Evolutionary conservation across 1,140 invertebrate species (phyloP).

Genomic region (Danaus plexippus): DNA sequence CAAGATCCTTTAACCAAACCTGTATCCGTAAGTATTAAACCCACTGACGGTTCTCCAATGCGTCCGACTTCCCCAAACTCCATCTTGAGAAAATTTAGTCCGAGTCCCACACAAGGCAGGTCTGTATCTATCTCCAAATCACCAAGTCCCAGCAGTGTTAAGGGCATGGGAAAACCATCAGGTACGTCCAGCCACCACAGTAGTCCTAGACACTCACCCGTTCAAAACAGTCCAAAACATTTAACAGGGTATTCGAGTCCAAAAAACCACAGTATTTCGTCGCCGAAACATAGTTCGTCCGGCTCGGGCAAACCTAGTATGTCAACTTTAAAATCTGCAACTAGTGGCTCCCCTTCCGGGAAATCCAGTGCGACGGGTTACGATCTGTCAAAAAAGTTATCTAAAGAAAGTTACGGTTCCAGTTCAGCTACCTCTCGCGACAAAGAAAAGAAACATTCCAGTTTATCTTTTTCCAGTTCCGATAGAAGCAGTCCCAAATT

Average conservation of each 20-base stretch:
- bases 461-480: conserved; percentile 69
- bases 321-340: conserved; percentile 86
- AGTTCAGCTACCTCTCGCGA: conserved; percentile 70
- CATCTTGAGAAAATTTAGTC: conserved; percentile 77
- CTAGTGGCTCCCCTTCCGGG: conserved; percentile 72
- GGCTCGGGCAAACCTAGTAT: conserved; percentile 90
- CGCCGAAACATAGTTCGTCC: conserved; percentile 81
- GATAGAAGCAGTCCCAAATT: conserved; percentile 77
- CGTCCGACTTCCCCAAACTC: conserved; percentile 76
- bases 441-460: conserved; percentile 76
- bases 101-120: conserved; percentile 77
- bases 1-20: conserved; percentile 81
- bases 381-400: conserved; percentile 66
- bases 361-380: conserved; percentile 63
- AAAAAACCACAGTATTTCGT: conserved; percentile 78
- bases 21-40: conserved; percentile 81
- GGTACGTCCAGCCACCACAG: conserved; percentile 74
- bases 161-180: conserved; percentile 71
- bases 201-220: conserved; percentile 82
- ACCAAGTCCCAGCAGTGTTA: conserved; percentile 72
- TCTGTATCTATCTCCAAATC: conserved; percentile 72
- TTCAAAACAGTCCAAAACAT: conserved; percentile 84
- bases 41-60: conserved; percentile 76
- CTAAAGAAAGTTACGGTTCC: conserved; percentile 70
- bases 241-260: conserved; percentile 77